Evolutionary conservation across 1,140 invertebrate genomes (phyloP).

Genomic region (Zaprionus africanus): DNA sequence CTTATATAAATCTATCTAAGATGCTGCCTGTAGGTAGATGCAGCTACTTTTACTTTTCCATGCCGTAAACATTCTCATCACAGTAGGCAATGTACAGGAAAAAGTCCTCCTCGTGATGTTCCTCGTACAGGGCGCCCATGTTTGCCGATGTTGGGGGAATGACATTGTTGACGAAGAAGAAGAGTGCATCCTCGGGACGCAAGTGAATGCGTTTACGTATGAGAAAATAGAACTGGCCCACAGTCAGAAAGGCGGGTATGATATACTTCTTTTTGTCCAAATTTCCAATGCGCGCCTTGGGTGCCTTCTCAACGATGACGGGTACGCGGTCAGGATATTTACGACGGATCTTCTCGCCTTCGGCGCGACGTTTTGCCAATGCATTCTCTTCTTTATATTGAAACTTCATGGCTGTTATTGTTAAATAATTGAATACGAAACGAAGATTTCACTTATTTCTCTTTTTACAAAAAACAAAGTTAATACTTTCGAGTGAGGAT

Average conservation of each 20-base stretch:
- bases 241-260: slow-evolving; percentile 99
- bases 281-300: slow-evolving; percentile 98
- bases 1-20: slow-evolving; percentile 63
- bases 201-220: slow-evolving; percentile 98
- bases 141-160: slow-evolving; percentile 99
- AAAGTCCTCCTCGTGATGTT: slow-evolving; percentile 99
- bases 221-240: slow-evolving; percentile 99
- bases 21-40: slow-evolving; percentile 22
- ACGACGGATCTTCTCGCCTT: slow-evolving; percentile 89
- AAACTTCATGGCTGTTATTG: slow-evolving; percentile 94
- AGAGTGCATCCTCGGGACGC: slow-evolving; percentile 98
- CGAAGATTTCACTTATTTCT: slow-evolving; percentile 78
- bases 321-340: slow-evolving; percentile 99
- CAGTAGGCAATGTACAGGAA: slow-evolving; percentile 99
- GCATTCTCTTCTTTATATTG: slow-evolving; percentile 99
- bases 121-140: slow-evolving; percentile 99
- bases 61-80: slow-evolving; percentile 99
- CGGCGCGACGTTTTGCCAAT: slow-evolving; percentile 98
- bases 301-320: slow-evolving; percentile 99
- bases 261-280: slow-evolving; percentile 99
- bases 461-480: slow-evolving; percentile 43
- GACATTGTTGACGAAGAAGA: slow-evolving; percentile 99
- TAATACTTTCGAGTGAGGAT: slow-evolving; percentile 35
- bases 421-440: slow-evolving; percentile 70
- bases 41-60: slow-evolving; percentile 55